phyloP scores from a whole-genome alignment of 2,797 vertebrate genomes.

The Schizopygopsis pylzovi region DNA sequence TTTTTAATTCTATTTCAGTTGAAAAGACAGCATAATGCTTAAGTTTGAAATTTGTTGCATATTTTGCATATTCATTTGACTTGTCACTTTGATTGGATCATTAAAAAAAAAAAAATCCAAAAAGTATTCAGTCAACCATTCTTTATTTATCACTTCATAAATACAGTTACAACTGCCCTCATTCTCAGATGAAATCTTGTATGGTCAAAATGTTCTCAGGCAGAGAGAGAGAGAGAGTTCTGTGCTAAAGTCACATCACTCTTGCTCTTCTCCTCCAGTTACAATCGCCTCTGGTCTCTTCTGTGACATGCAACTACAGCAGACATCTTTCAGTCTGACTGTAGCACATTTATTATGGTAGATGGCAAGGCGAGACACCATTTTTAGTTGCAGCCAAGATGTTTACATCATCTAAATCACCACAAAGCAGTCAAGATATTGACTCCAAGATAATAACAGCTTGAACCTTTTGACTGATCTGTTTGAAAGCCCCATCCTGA shows the following conservation, averaged over 20 bases:
- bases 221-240: background rate
- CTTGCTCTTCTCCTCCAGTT: background rate
- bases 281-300: background rate
- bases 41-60: background rate
- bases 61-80: background rate
- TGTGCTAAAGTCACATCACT: background rate
- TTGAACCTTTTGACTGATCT: background rate
- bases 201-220: background rate
- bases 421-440: conserved; percentile 9
- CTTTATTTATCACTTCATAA: background rate
- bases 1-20: background rate
- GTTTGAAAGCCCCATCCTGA: conserved; percentile 9
- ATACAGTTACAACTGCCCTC: background rate
- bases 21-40: too few species aligned
- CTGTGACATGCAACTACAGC: background rate
- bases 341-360: background rate
- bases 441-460: background rate
- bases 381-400: background rate
- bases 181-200: background rate
- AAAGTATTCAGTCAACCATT: background rate
- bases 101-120: too few species aligned
- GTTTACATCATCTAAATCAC: conserved; percentile 6
- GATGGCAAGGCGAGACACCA: background rate
- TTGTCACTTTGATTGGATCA: background rate
- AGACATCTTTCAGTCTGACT: background rate